phyloP scores from a whole-genome alignment of 2,888 invertebrate genomes.

The Teleogryllus oceanicus region DNA sequence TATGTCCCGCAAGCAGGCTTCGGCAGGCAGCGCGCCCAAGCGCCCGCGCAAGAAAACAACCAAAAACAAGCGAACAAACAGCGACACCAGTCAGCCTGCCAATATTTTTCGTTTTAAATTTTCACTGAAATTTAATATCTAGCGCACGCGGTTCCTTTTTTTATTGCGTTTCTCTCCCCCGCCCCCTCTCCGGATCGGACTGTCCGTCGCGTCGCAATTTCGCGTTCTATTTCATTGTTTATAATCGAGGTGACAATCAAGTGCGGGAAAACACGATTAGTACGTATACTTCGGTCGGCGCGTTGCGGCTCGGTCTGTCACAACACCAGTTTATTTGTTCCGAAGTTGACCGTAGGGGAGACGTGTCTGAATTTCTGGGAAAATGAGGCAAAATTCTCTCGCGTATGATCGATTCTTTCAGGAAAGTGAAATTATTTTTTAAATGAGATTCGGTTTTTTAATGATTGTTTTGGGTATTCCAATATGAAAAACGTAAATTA shows the following conservation, averaged over 20 bases:
- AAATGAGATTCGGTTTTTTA: no score
- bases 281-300: not conserved
- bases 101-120: conserved; percentile 12
- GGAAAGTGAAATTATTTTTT: no score
- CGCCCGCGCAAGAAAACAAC: not conserved
- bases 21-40: not conserved
- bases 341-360: no score
- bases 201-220: not conserved
- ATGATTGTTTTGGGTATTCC: no score
- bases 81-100: not conserved
- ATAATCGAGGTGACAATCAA: conserved; percentile 18
- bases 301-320: no score
- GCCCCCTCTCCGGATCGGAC: not conserved
- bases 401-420: no score
- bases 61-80: not conserved
- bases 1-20: not conserved
- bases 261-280: not conserved
- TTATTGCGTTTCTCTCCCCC: not conserved
- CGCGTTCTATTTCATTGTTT: not conserved
- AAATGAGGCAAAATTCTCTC: no score
- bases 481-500: no score
- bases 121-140: not conserved
- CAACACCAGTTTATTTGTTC: no score
- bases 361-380: no score
- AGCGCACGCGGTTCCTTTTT: not conserved